Evolutionary conservation across 2,797 vertebrate species (phyloP).

Genomic region (Ctenosaura bakeri): DNA sequence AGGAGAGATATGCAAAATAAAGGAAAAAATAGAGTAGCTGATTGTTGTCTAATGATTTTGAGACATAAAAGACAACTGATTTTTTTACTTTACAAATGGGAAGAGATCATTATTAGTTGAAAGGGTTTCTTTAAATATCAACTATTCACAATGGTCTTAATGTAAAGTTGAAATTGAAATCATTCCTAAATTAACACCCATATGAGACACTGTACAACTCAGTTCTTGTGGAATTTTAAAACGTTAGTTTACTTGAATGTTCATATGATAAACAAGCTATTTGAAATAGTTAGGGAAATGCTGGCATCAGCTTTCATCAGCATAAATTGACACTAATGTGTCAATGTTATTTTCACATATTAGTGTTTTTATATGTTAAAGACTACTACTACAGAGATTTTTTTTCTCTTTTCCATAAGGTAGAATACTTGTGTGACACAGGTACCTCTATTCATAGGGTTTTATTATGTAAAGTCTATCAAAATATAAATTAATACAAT

Average conservation of each 20-base stretch:
- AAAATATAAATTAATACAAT: constrained; percentile 80
- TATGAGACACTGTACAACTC: constrained; percentile 82
- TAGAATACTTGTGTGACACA: constrained; percentile 78
- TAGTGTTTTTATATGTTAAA: constrained; percentile 83
- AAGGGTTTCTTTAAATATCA: constrained; percentile 66
- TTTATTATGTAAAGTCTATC: constrained; percentile 79
- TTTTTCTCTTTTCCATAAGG: constrained; percentile 80
- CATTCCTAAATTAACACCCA: constrained; percentile 78
- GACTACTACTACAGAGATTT: constrained; percentile 84
- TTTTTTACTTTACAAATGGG: constrained; percentile 58
- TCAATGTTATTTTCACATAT: constrained; percentile 84
- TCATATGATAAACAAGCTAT: constrained; percentile 85
- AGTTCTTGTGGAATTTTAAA: constrained; percentile 78
- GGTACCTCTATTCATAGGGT: constrained; percentile 80
- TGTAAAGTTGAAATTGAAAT: constrained; percentile 69
- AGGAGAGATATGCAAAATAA: neutral
- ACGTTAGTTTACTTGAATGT: constrained; percentile 83
- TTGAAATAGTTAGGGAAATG: constrained; percentile 87
- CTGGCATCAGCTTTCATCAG: constrained; percentile 82
- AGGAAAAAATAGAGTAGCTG: constrained; percentile 52
- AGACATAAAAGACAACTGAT: constrained; percentile 29
- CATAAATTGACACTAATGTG: constrained; percentile 82
- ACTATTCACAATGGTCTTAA: constrained; percentile 77
- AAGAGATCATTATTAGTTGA: constrained; percentile 64
- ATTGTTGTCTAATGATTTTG: constrained; percentile 49